Evolutionary conservation across 2,797 vertebrate species (phyloP).

Genomic region (Anniella stebbinsi): DNA sequence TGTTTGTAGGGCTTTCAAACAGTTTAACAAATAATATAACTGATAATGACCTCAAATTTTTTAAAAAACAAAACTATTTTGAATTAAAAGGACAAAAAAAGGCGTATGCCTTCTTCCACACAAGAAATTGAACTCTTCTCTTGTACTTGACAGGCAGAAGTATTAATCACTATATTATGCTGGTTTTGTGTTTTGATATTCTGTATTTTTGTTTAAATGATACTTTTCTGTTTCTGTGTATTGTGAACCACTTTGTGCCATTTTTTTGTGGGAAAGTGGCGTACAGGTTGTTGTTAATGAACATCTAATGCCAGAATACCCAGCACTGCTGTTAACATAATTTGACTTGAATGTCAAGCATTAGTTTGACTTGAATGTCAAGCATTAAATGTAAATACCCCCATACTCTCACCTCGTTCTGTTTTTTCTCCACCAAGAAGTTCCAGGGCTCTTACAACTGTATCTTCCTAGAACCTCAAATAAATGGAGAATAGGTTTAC

Average conservation of each 20-base stretch:
- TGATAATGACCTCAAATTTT: background rate
- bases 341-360: background rate
- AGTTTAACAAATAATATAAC: background rate
- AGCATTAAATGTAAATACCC: background rate
- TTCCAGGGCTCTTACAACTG: background rate
- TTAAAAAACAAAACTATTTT: background rate
- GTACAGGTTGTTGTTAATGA: constrained; percentile 13
- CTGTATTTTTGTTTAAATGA: background rate
- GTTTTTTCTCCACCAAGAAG: background rate
- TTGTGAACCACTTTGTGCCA: background rate
- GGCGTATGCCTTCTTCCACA: accelerated
- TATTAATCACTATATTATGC: constrained; percentile 66
- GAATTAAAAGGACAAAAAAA: background rate
- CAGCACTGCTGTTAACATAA: too few relatives aligned
- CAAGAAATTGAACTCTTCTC: constrained; percentile 66
- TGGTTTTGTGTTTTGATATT: constrained; percentile 2
- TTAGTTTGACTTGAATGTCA: background rate
- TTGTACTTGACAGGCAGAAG: constrained; percentile 64
- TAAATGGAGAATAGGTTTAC: background rate
- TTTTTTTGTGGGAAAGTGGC: background rate
- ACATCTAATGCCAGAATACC: background rate
- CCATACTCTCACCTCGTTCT: background rate
- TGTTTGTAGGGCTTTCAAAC: background rate
- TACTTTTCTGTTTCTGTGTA: background rate
- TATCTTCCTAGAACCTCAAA: background rate